Conservation (phyloP, 2,113 vertebrate species). For the Paramormyrops kingsleyae region DNA sequence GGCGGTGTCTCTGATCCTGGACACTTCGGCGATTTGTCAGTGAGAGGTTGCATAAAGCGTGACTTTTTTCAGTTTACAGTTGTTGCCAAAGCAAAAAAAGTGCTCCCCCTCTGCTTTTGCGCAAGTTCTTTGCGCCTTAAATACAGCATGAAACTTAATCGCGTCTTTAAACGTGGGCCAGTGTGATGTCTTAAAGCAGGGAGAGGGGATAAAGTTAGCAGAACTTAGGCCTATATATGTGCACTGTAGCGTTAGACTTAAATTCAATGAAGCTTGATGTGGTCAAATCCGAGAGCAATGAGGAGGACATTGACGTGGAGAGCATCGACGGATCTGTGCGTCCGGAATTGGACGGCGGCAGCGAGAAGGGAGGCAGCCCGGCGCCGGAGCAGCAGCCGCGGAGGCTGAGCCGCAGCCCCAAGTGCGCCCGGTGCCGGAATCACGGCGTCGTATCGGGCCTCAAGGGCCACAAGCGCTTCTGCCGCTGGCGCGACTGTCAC, state of each 20-base stretch:
- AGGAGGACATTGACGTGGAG: conserved; percentile 51
- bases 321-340: conserved; percentile 43
- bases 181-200: background rate
- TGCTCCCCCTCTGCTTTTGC: background rate
- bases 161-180: background rate
- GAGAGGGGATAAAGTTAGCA: background rate
- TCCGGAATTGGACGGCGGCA: conserved; percentile 7
- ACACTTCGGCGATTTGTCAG: conserved; percentile 34
- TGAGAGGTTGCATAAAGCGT: conserved; percentile 46
- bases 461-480: conserved; percentile 71
- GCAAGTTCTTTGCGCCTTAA: background rate
- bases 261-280: conserved; percentile 35
- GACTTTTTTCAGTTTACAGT: conserved; percentile 18
- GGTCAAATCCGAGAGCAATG: conserved; percentile 36
- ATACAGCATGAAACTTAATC: conserved; percentile 9
- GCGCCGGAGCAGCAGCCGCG: conserved; percentile 40
- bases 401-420: conserved; percentile 64
- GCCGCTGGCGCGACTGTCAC: conserved; percentile 69
- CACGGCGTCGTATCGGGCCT: conserved; percentile 70
- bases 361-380: conserved; percentile 10
- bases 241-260: conserved; percentile 43
- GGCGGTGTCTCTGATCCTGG: conserved; percentile 42
- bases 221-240: conserved; percentile 50
- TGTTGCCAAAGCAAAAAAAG: background rate
- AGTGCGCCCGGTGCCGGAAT: conserved; percentile 71